phyloP scores from a whole-genome alignment of 2,888 invertebrate species.

The Carterocephalus palaemon region DNA sequence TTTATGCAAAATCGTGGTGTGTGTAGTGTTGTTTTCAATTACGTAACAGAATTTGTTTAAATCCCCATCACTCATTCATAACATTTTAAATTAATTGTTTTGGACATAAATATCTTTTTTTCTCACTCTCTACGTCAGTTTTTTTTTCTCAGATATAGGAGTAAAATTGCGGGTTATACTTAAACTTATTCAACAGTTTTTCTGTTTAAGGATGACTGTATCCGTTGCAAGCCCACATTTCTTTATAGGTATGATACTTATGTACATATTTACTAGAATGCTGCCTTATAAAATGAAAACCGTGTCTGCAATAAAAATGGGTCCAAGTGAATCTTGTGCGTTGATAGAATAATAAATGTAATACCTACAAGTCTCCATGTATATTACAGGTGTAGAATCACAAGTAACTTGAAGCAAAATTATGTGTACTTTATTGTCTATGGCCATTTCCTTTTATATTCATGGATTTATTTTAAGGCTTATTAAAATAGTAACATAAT shows the following conservation, averaged over 20 bases:
- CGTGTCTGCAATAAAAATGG: conserved; percentile 26
- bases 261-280: conserved; percentile 16
- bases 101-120: no score
- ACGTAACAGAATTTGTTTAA: neutral
- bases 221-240: conserved; percentile 11
- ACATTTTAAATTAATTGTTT: no score
- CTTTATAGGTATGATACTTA: conserved; percentile 11
- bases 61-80: no score
- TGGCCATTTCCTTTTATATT: no score
- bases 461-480: no score
- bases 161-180: neutral
- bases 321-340: conserved; percentile 23
- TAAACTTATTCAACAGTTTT: conserved; percentile 4
- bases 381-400: conserved; percentile 11
- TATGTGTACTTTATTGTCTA: no score
- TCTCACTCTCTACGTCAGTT: no score
- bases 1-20: neutral
- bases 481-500: no score
- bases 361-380: conserved; percentile 11
- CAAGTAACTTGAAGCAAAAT: no score
- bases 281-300: conserved; percentile 24
- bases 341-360: conserved; percentile 16
- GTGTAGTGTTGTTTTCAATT: neutral
- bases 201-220: conserved; percentile 15
- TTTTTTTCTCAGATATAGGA: no score